Conservation (phyloP, 2,113 vertebrate genomes). For the Hippocampus abdominalis region DNA sequence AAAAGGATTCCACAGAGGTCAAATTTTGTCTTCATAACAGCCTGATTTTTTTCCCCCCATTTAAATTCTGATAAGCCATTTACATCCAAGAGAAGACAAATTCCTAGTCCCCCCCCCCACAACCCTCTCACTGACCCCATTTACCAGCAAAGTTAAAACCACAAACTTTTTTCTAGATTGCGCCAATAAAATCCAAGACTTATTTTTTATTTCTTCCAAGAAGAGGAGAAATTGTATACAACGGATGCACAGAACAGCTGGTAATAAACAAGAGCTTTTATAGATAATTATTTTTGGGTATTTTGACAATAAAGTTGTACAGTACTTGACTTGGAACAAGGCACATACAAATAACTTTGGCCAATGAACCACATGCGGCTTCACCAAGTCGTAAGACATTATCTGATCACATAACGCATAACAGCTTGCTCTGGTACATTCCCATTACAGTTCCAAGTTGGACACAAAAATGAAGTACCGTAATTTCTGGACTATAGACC, state of each 20-base stretch:
- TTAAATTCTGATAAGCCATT: neutral
- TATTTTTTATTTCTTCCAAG: neutral
- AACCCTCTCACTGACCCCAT: too few relatives aligned
- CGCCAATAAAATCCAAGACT: neutral
- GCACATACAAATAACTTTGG: neutral
- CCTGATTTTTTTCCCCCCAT: neutral
- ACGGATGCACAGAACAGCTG: neutral
- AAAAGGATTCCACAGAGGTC: slow-evolving; percentile 6
- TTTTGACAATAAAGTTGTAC: too few relatives aligned
- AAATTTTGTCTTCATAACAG: neutral
- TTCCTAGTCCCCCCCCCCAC: too few relatives aligned
- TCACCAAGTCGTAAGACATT: neutral
- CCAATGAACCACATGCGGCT: neutral
- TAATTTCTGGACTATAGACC: too few relatives aligned
- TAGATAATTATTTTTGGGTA: neutral
- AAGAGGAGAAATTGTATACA: neutral
- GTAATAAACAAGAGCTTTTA: neutral
- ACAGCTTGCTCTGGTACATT: neutral
- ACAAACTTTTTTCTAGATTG: neutral
- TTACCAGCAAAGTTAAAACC: neutral
- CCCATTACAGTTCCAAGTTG: neutral
- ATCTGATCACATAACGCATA: neutral
- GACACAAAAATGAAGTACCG: neutral
- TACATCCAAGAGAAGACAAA: neutral
- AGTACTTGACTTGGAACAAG: neutral